Percentiles rank a stretch among this genome's conserved stretches.
phyloP scores from a whole-genome alignment of 2,113 vertebrate genomes.

The Nerophis lumbriciformis region DNA sequence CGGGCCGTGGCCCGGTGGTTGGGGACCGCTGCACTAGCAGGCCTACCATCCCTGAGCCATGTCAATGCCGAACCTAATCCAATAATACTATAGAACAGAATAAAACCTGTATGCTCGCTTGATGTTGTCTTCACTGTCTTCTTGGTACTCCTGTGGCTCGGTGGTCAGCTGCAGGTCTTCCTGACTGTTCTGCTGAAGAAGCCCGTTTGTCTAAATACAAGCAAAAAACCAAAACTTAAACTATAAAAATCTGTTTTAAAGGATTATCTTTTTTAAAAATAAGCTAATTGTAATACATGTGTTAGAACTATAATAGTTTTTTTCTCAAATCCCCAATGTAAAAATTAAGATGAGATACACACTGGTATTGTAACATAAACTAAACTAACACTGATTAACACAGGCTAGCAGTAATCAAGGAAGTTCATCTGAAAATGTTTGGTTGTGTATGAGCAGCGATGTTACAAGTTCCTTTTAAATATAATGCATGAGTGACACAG shows the following conservation, averaged over 20 bases:
- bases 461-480: background rate
- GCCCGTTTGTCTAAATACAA: constrained; percentile 76
- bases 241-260: background rate
- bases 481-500: background rate
- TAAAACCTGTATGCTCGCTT: constrained; percentile 85
- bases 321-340: background rate
- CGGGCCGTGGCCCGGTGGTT: too few relatives aligned
- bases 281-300: too few relatives aligned
- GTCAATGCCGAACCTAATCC: too few relatives aligned
- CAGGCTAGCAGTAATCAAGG: constrained; percentile 1
- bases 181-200: constrained; percentile 82
- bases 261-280: background rate
- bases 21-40: too few relatives aligned
- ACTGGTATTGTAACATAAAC: too few relatives aligned
- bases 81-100: background rate
- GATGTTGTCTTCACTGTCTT: constrained; percentile 84
- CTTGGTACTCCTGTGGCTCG: constrained; percentile 79
- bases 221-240: constrained; percentile 7
- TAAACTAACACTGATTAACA: background rate
- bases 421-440: background rate
- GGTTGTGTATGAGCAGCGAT: background rate
- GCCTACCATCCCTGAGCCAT: too few relatives aligned
- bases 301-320: background rate
- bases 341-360: background rate
- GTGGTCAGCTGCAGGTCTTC: constrained; percentile 79